Evolutionary conservation across 2,113 vertebrate species (phyloP).

Genomic region (Serilophus lunatus): DNA sequence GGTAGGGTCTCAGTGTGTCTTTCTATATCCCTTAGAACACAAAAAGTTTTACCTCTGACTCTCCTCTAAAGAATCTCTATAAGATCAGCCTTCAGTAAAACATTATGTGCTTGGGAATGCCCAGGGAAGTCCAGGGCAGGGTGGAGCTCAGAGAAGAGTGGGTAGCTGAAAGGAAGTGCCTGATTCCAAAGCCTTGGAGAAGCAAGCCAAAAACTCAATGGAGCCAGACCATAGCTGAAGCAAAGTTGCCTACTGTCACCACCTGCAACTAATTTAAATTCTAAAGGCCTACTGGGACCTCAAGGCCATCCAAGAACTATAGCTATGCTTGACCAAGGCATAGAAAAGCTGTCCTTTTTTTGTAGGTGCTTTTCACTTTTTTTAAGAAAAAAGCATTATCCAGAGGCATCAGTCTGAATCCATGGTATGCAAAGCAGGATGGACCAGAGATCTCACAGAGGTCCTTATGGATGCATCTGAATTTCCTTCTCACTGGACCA

Average conservation of each 20-base stretch:
- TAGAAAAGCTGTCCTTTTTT: not conserved
- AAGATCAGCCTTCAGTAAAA: not conserved
- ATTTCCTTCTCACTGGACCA: not conserved
- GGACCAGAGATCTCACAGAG: not conserved
- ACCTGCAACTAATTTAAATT: constrained; percentile 20
- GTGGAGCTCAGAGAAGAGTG: not conserved
- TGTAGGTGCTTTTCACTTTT: not conserved
- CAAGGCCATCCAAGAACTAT: not conserved
- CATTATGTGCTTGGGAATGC: not conserved
- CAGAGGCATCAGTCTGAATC: not conserved
- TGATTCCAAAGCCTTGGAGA: not conserved
- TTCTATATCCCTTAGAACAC: not conserved
- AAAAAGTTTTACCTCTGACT: not conserved
- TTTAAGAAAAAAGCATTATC: not conserved
- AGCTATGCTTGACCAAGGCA: not conserved
- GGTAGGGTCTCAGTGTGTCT: not conserved
- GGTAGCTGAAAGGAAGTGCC: not conserved
- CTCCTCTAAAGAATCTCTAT: not conserved
- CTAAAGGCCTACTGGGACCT: constrained; percentile 4
- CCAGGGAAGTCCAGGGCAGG: not conserved
- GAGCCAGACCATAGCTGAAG: not conserved
- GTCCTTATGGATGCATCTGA: not conserved
- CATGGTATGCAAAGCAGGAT: not conserved
- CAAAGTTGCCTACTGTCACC: not conserved
- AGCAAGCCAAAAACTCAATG: not conserved